These are phyloP conservation scores for Aspiorhynchus laticeps DNA, from an alignment of 2,113 vertebrate genomes.

Conservation along the genomic window DNA sequence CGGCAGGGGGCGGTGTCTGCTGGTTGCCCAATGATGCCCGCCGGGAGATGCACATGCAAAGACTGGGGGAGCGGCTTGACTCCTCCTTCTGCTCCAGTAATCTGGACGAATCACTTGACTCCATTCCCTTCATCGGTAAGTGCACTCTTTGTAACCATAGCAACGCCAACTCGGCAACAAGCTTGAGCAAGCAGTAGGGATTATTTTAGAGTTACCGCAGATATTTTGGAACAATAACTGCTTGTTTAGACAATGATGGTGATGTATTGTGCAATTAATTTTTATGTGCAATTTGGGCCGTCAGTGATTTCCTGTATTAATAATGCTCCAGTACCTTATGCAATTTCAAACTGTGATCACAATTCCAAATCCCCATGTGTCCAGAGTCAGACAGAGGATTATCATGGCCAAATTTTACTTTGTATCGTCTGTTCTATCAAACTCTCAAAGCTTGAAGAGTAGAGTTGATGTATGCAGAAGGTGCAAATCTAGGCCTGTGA, in stretches of 20 bases:
- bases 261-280: neutral
- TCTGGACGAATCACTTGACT: conserved; percentile 91
- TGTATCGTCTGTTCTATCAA: neutral
- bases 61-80: conserved; percentile 85
- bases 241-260: neutral
- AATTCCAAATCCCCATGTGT: neutral
- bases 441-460: neutral
- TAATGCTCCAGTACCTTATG: neutral
- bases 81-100: conserved; percentile 83
- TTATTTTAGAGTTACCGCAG: conserved; percentile 27
- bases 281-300: neutral
- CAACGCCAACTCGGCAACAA: conserved; percentile 58
- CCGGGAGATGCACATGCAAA: conserved; percentile 90
- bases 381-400: conserved; percentile 8
- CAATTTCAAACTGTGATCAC: neutral
- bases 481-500: neutral
- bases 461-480: neutral
- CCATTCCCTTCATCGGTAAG: conserved; percentile 98
- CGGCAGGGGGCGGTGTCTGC: conserved; percentile 79
- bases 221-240: conserved; percentile 23
- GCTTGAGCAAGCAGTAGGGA: conserved; percentile 35
- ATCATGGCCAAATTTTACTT: neutral
- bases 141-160: conserved; percentile 63
- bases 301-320: neutral
- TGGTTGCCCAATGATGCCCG: conserved; percentile 95